phyloP scores from a whole-genome alignment of 2,888 invertebrate genomes.

The Punctoribates punctum region DNA sequence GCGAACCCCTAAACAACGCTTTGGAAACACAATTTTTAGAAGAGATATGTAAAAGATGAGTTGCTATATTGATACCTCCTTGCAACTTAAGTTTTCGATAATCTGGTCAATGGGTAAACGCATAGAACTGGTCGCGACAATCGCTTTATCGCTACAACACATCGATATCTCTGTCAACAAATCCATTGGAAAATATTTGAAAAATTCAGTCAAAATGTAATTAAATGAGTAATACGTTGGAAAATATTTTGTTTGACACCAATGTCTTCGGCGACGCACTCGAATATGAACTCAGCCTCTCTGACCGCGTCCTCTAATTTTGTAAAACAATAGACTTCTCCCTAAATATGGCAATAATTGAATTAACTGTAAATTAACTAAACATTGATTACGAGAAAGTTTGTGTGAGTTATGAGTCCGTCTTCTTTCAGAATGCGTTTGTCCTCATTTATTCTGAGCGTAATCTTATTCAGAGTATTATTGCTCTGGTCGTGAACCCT shows the following conservation, averaged over 20 bases:
- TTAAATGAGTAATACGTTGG: constrained; percentile 51
- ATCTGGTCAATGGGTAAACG: constrained; percentile 52
- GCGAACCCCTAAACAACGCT: constrained; percentile 54
- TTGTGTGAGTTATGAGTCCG: constrained; percentile 53
- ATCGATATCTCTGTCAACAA: constrained; percentile 48
- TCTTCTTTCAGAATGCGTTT: constrained; percentile 53
- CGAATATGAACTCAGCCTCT: constrained; percentile 56
- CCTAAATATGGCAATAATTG: constrained; percentile 50
- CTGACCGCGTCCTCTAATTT: constrained; percentile 55
- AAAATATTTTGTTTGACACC: constrained; percentile 54
- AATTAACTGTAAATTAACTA: not conserved
- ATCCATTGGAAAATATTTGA: constrained; percentile 3
- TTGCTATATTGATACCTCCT: constrained; percentile 51
- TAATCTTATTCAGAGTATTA: constrained; percentile 52
- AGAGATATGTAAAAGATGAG: not conserved
- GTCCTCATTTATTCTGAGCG: constrained; percentile 54
- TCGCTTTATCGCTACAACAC: constrained; percentile 50
- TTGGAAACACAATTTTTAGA: constrained; percentile 6
- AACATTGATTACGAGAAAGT: constrained; percentile 52
- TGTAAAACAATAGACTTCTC: constrained; percentile 55
- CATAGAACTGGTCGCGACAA: constrained; percentile 54
- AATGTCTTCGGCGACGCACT: constrained; percentile 55
- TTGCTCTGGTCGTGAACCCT: constrained; percentile 54
- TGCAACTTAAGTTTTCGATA: constrained; percentile 51
- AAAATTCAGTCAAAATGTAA: not conserved